Base-by-base conservation (phyloP, 2,888 invertebrate species). In the Eugnorisma glareosa region DNA sequence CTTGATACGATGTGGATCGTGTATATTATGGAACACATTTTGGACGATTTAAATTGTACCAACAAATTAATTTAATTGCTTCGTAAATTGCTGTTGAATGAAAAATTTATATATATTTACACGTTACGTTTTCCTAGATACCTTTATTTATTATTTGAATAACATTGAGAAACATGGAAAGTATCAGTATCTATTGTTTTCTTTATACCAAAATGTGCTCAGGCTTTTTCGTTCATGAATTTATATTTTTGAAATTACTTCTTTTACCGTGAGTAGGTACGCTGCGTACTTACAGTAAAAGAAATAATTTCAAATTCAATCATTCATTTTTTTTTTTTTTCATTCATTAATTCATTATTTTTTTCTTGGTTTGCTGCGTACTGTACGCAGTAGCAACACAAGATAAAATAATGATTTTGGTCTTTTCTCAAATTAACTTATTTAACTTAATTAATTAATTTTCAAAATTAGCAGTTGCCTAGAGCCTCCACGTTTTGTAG, bases 41-140 rank as follows among this genome's bases (percentile, higher is more conserved):
- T 68, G 31, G 1, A 15, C 24, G 57, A 82, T 64, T 69, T 79
- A 54, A 82, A 82, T 57, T 77, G 68, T 72, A 54, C 31, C 40
- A 64, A 78, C 64, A 74, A 48, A 43, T 68, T 54, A 48, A 63
- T 67, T 73, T 51, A 59, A 66, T 51, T 28, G 35, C 28, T 80
- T 13, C 35, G 45, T 64, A 43, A 45, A 57, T 18, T 64, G 54
- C 8, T 73, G 3, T 48, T 18, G 51, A 28, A 31, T 37, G 28
- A 10, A 45, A 35, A 28, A 48, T 2, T 21, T 8, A 31, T 45
- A 31, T 45, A 35, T 45, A 35, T 73, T 73, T 67, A 59, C 45
- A n/a, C n/a, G 45, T 73, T 21, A 64, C 37, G 8, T 18, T 31
- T 31, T 31, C 18, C 10, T 28, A 28, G 6, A 13, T n/a, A 59